Evolutionary conservation across 2,113 vertebrate species (phyloP), one percentile per base, ranked within the genome.

Genomic region (Glareola pratincola): DNA sequence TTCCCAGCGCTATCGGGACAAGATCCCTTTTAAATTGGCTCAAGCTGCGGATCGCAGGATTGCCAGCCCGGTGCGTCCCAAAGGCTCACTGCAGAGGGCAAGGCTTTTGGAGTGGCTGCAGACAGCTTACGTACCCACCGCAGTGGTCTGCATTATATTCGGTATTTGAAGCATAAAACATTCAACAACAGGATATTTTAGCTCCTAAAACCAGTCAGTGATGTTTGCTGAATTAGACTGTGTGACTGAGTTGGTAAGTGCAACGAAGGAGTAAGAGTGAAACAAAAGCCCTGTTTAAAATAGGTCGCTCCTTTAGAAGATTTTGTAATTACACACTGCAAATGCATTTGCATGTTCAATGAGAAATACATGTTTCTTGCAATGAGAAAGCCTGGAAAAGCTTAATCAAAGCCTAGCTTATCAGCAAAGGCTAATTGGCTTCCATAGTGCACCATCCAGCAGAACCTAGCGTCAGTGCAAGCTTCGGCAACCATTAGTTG

Each of bases 401-500:
- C 85, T 95, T 97, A 94, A 96, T 95, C 96, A 97, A 96, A 94
- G 87, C 77, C 84, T 68, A 91, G 78, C 84, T 96, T 95, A 96
- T 96, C 92, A 96, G 96, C 68, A 95, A 95, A 96, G 74, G 89
- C 83, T 92, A 95, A 97, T 92, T 94, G 92, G 66, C 88, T 95
- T 97, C 94, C 94, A 94, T 16, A 82, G 62, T 39, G 64, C 96
- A 93, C 92, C 92, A 96, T 67, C 85, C 86, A 57, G 90, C 91
- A 96, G 81, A 96, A 96, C 85, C 76, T 32, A 97, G 91, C 66
- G 90, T 96, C 77, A 95, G 88, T 14, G 59, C 92, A 98, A 97
- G 97, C 97, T 98, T 98, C 30, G 69, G 94, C 95, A 98, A 98
- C 96, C 96, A 95, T 95, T 95, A 98, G 94, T 95, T 97, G 94